A percentile compares a stretch with the other conserved stretches of the same genome.
phyloP scores from a whole-genome alignment of 2,113 vertebrate genomes.

The Nymphicus hollandicus region DNA sequence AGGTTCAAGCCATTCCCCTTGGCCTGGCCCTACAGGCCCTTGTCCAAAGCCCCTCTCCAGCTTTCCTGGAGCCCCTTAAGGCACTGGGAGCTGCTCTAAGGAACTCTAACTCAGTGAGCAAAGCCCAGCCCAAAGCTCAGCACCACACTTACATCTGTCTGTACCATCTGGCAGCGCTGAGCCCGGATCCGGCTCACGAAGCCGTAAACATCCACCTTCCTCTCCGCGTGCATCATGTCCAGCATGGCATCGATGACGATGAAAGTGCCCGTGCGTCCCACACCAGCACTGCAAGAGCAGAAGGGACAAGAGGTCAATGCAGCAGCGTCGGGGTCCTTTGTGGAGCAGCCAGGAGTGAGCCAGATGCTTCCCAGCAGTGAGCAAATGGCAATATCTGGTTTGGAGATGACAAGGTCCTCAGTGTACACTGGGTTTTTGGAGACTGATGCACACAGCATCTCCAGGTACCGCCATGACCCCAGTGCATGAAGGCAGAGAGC shows the following conservation, averaged over 20 bases:
- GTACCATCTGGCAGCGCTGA: conserved; percentile 99
- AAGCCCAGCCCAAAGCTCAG: rapidly evolving
- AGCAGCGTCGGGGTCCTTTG: neutral
- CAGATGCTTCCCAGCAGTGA: neutral
- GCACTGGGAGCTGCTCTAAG: neutral
- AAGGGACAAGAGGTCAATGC: neutral
- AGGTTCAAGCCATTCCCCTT: too few relatives aligned
- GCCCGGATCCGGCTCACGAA: conserved; percentile 96
- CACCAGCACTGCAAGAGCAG: conserved; percentile 82
- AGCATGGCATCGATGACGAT: conserved; percentile 98
- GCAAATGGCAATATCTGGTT: neutral
- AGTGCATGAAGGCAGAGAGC: neutral
- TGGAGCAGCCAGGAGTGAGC: neutral
- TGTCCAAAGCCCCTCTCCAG: neutral
- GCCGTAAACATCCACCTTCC: conserved; percentile 95
- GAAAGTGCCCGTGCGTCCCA: conserved; percentile 95
- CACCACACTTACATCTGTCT: conserved; percentile 87
- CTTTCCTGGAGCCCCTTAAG: neutral
- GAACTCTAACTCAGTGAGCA: rapidly evolving
- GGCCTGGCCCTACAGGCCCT: rapidly evolving
- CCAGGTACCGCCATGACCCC: rapidly evolving
- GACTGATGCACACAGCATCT: neutral
- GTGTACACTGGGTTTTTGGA: neutral
- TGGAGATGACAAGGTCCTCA: neutral
- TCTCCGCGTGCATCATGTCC: conserved; percentile 96